phyloP scores from a whole-genome alignment of 2,797 vertebrate genomes.

The Rhadinocentrus ornatus region DNA sequence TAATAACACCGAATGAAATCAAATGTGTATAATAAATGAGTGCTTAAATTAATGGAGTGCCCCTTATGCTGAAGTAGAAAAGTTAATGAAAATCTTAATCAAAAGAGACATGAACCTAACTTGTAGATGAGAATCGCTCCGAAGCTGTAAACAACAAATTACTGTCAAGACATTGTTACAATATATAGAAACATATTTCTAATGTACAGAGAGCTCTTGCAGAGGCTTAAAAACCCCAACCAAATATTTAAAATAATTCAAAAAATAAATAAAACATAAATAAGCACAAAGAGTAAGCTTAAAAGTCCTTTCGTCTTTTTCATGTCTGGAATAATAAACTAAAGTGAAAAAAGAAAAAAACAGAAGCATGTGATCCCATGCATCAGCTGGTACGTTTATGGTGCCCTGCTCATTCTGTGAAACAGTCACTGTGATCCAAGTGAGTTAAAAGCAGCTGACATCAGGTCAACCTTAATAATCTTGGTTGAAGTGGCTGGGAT shows the following conservation, averaged over 20 bases:
- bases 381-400: conserved; percentile 23
- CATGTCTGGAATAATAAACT: conserved; percentile 43
- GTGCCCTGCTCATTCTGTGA: conserved; percentile 49
- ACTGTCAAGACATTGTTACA: conserved; percentile 34
- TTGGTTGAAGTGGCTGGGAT: conserved; percentile 47
- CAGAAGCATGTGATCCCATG: conserved; percentile 34
- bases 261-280: conserved; percentile 71
- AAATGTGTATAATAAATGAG: conserved; percentile 29
- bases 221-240: conserved; percentile 39
- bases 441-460: conserved; percentile 64
- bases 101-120: conserved; percentile 32
- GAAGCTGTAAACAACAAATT: conserved; percentile 24
- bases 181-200: conserved; percentile 21
- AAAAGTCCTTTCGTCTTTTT: conserved; percentile 64
- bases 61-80: conserved; percentile 11
- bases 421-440: conserved; percentile 55
- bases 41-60: conserved; percentile 40
- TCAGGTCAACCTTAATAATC: conserved; percentile 24
- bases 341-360: conserved; percentile 20
- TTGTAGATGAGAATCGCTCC: conserved; percentile 17
- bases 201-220: conserved; percentile 54
- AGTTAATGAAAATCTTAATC: conserved; percentile 52
- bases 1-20: conserved; percentile 23
- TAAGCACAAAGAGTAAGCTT: conserved; percentile 65
- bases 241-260: conserved; percentile 60